phyloP scores from a whole-genome alignment of 2,113 vertebrate genomes.

The Prietella phreatophila region DNA sequence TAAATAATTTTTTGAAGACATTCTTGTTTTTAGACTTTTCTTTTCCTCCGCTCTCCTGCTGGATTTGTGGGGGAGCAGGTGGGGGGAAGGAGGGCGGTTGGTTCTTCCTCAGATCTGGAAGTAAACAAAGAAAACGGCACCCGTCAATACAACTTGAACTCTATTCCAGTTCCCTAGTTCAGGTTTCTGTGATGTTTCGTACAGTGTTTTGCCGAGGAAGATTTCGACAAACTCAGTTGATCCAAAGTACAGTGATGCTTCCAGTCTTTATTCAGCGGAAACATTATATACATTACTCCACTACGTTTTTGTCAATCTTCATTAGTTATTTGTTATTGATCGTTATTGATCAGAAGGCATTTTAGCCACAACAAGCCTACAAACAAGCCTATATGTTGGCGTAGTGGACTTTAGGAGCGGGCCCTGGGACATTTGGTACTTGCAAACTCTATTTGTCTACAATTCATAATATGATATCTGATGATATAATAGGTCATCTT shows the following conservation, averaged over 20 bases:
- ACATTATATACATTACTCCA: background rate
- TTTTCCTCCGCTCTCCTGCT: slow-evolving; percentile 19
- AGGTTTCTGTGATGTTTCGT: background rate
- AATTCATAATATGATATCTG: background rate
- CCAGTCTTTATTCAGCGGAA: background rate
- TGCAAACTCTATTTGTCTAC: background rate
- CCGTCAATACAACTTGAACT: background rate
- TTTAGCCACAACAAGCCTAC: background rate
- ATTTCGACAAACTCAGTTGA: background rate
- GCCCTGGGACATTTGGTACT: background rate
- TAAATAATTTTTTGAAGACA: slow-evolving; percentile 70
- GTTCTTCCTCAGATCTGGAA: slow-evolving; percentile 39
- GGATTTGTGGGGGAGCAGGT: background rate
- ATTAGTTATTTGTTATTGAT: background rate
- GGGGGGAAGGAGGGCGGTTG: slow-evolving; percentile 34
- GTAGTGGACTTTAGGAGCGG: background rate
- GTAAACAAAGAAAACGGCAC: background rate
- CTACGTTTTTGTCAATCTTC: background rate
- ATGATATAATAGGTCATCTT: too few relatives aligned
- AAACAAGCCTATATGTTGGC: background rate
- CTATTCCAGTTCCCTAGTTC: background rate
- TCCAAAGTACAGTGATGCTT: background rate
- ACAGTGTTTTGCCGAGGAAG: background rate
- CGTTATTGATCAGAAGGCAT: background rate
- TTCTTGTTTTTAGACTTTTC: slow-evolving; percentile 57